These are phyloP conservation scores for Riptortus pedestris DNA, from an alignment of 1,140 invertebrate species.

Conservation along the genomic window DNA sequence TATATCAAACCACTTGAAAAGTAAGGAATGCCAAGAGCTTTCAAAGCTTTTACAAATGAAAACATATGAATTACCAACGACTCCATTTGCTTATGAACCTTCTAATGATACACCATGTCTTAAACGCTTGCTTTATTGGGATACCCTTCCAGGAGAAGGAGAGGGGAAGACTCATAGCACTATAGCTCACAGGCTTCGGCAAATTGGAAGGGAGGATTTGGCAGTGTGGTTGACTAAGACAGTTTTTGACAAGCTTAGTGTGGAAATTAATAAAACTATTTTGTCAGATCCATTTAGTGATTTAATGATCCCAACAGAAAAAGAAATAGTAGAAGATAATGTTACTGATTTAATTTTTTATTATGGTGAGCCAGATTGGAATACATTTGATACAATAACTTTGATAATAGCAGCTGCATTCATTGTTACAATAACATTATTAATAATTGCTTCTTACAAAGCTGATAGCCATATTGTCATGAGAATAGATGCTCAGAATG, in stretches of 20 bases:
- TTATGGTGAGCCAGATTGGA: neutral
- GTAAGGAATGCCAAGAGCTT: neutral
- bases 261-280: neutral
- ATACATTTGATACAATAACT: conserved; percentile 1
- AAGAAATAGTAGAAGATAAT: neutral
- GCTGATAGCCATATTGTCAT: too few relatives aligned
- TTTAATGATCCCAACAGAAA: neutral
- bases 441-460: too few relatives aligned
- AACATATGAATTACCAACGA: neutral
- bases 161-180: neutral
- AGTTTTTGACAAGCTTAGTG: neutral
- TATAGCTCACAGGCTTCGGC: neutral
- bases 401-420: neutral
- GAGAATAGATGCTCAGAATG: too few relatives aligned
- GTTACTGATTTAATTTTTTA: neutral
- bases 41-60: neutral
- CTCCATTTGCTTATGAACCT: neutral
- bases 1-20: neutral
- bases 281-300: conserved; percentile 2
- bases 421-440: neutral
- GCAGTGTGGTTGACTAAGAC: conserved; percentile 5
- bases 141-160: conserved; percentile 1
- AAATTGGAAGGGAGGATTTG: conserved; percentile 8
- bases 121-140: conserved; percentile 3
- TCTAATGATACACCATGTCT: too few relatives aligned